phyloP scores from a whole-genome alignment of 2,113 vertebrate genomes.

The Ptychochromis oligacanthus region DNA sequence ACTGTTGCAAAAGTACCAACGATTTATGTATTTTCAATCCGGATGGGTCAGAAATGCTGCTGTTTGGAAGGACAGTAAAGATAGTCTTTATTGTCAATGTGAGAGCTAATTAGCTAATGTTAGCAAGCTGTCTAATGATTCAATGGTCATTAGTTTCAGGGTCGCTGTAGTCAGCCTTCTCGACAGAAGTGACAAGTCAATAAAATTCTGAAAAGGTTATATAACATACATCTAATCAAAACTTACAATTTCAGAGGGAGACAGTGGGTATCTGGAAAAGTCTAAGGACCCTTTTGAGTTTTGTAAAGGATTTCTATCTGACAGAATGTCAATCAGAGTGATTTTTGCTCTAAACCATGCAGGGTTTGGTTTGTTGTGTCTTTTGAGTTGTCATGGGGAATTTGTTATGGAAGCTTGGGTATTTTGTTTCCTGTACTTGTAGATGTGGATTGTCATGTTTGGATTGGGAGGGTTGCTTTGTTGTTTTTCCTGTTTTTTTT shows the following conservation, averaged over 20 bases:
- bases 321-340: background rate
- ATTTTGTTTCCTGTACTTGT: background rate
- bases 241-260: background rate
- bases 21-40: background rate
- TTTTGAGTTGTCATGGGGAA: background rate
- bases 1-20: background rate
- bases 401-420: background rate
- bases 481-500: background rate
- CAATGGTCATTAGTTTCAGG: background rate
- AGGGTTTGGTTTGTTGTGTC: background rate
- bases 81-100: background rate
- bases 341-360: background rate
- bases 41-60: background rate
- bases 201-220: background rate
- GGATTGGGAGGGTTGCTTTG: background rate
- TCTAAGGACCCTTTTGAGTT: background rate
- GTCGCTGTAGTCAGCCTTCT: background rate
- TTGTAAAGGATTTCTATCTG: background rate
- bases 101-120: background rate
- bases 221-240: background rate
- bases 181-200: background rate
- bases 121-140: background rate
- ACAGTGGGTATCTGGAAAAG: background rate
- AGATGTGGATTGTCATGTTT: constrained; percentile 6
- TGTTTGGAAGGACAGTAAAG: background rate